Evolutionary conservation across 2,888 invertebrate genomes (phyloP), one percentile per base, ranked within the genome.

Genomic region (Clivina fossor): DNA sequence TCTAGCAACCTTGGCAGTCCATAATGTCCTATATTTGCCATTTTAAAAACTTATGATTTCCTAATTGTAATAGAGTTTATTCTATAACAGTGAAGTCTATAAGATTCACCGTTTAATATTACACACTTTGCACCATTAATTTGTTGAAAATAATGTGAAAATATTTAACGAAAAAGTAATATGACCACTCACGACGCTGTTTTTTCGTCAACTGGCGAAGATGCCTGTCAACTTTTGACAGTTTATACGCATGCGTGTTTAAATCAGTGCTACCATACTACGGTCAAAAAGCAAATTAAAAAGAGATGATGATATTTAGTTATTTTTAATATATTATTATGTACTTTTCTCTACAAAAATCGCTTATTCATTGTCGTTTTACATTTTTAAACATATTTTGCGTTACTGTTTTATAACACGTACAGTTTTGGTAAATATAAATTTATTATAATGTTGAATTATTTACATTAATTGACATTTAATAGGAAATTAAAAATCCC

Each of bases 341-440:
- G 40, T 32, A 40, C 13, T 40, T 50, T 30, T 18, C 11, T 16
- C 47, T 37, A 38, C 28, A 38, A 47, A 55, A 44, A 37, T 38
- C 15, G 55, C 55, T 47, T 55, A 33, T 38, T 55, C 55, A 55
- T 55, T 55, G 47, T 28, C 38, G 44, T 16, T 24, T 3, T 38
- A 16, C 19, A 32, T 11, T 15, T 49, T 19, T 18, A 30, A 30
- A 26, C 30, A 26, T 15, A n/a, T 48, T 48, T 30, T 13, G 30
- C 11, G 30, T 40, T n/a, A n/a, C 30, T 30, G 24, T 40, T 46
- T 46, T 32, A 13, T 7, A 13, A 37, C 16, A 15, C 3, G 13
- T 16, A 4, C 3, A 26, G 19, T 22, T 41, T 44, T 33, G 32
- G 18, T 51, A 32, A 35, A 51, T 41, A 28, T n/a, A n/a, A n/a